Evolutionary conservation across 2,888 invertebrate species (phyloP).

Genomic region (Lapara coniferarum): DNA sequence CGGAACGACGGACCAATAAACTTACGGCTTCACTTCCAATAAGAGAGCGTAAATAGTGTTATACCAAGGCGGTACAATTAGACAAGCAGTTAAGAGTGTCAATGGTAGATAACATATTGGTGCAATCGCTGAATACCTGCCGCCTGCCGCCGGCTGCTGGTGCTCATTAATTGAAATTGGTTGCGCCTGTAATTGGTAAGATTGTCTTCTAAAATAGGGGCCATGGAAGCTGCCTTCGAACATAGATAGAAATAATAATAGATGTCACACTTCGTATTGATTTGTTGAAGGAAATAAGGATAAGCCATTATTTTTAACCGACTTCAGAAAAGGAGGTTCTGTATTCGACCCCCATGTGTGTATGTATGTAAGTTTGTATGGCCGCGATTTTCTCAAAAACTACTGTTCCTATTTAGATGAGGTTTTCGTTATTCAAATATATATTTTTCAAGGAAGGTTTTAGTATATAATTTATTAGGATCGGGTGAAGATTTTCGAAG

Average conservation of each 20-base stretch:
- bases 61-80: neutral
- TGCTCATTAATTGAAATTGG: slow-evolving; percentile 44
- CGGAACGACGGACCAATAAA: too few relatives aligned
- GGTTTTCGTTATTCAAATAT: too few relatives aligned
- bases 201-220: slow-evolving; percentile 34
- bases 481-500: too few relatives aligned
- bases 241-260: neutral
- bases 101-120: slow-evolving; percentile 42
- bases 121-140: slow-evolving; percentile 50
- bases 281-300: neutral
- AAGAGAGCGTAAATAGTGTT: neutral
- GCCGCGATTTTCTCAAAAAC: too few relatives aligned
- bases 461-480: too few relatives aligned
- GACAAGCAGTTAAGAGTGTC: slow-evolving; percentile 9
- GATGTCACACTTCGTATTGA: neutral
- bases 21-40: too few relatives aligned
- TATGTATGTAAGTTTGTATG: too few relatives aligned
- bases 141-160: slow-evolving; percentile 48
- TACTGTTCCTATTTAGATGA: too few relatives aligned
- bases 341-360: too few relatives aligned
- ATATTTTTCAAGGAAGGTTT: too few relatives aligned
- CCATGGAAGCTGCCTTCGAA: neutral
- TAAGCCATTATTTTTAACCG: too few relatives aligned
- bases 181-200: slow-evolving; percentile 46
- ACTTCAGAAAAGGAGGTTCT: too few relatives aligned